Base-by-base conservation (phyloP, 92 coral and sea anemone species). In the Paragorgia papillata region DNA sequence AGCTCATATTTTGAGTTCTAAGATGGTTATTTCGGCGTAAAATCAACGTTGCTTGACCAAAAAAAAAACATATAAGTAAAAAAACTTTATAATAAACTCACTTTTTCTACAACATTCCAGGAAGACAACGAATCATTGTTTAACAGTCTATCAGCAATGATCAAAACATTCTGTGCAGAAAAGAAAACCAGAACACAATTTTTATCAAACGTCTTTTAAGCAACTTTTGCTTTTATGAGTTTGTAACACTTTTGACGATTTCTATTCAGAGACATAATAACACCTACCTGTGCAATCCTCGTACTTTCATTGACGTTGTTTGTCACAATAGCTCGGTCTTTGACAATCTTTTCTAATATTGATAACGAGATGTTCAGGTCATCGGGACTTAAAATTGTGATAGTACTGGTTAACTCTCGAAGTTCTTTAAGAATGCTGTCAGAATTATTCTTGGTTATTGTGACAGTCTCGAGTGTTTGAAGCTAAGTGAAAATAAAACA, bases 61-160 rank as follows among this genome's bases (percentile, higher is more conserved):
- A n/a, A n/a, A n/a, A n/a, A n/a, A n/a, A n/a, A n/a, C n/a, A n/a
- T n/a, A 62, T 30, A 31, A 31, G 26, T 62, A 9, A 33, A 5
- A 15, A 7, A 46, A 37, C 10, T 37, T 37, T 4, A 37, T 37
- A 9, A 7, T 33, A 58, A 58, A 20, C 68, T 62, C 32, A 64
- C 71, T 6, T 37, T 19, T 64, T 64, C 48, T 8, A 64, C 34
- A 64, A 19, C 51, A 19, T 24, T 40, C 71, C 71, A 64, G 19
- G 71, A 37, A 19, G 26, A 1, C 17, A 37, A 18, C 19, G 71
- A 7, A 46, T 15, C n/a, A 35, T 32, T 37, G 21, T 28, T 64
- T 8, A 64, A 53, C 43, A 64, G 50, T 37, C 48, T 34, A 22
- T 64, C 71, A 28, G 53, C 71, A 40, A 64, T 64, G 22, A 17